Evolutionary conservation across 2,113 vertebrate species (phyloP).

Genomic region (Hemibagrus wyckioides): DNA sequence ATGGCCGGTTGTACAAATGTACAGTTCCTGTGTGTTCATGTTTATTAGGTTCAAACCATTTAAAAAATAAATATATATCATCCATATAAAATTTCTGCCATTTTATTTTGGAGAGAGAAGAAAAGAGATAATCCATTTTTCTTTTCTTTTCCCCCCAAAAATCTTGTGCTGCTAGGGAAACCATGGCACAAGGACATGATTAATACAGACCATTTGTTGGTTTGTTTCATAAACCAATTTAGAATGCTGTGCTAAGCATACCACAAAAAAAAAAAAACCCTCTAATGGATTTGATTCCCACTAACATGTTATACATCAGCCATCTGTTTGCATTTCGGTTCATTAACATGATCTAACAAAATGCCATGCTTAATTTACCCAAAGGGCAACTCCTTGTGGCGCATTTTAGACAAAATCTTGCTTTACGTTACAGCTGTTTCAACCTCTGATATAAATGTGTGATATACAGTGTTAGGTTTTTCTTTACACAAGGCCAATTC

Average conservation of each 20-base stretch:
- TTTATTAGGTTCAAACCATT: not conserved
- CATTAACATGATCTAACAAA: constrained; percentile 38
- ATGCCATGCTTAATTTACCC: constrained; percentile 22
- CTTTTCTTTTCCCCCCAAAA: not conserved
- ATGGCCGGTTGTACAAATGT: not conserved
- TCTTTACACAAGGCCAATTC: not conserved
- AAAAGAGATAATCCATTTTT: no score
- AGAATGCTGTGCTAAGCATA: constrained; percentile 25
- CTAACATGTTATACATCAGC: constrained; percentile 13
- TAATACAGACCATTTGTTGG: constrained; percentile 5
- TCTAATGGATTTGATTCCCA: constrained; percentile 31
- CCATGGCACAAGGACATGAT: not conserved
- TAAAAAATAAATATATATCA: not conserved
- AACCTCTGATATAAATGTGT: not conserved
- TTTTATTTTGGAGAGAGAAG: not conserved
- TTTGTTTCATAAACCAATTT: constrained; percentile 25
- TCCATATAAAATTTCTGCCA: not conserved
- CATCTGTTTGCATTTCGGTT: constrained; percentile 20
- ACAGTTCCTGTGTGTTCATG: not conserved
- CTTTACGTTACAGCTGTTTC: not conserved
- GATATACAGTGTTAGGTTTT: not conserved
- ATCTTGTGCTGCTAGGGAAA: not conserved
- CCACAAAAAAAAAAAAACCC: not conserved
- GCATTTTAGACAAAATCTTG: not conserved
- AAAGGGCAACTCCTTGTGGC: not conserved